Evolutionary conservation across 1,140 invertebrate genomes (phyloP), one percentile per base, ranked within the genome.

Genomic region (Acromyrmex charruanus): DNA sequence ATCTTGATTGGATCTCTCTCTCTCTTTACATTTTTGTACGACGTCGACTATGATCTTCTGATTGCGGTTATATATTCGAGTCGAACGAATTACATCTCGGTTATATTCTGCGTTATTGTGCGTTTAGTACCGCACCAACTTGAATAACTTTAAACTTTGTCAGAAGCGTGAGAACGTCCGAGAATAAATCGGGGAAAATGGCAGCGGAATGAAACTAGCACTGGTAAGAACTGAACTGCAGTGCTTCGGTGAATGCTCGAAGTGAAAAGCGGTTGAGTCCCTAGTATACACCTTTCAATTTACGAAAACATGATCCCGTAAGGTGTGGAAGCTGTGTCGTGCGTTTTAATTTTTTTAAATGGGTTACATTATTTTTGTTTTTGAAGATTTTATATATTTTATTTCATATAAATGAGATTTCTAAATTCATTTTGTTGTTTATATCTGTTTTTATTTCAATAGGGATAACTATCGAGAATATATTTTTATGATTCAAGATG

Each of bases 221-320:
- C 89, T 77, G 91, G 89, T 79, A 75, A 72, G 89, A 87, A 87
- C 89, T 25, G 90, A 84, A 88, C 89, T 89, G 90, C 88, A 72
- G 87, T 89, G 49, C 21, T 6, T 0, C 88, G 86, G 89, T 89
- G 92, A 94, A 86, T 91, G 92, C 87, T 59, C 81, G 89, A 91
- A 94, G 94, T 94, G 94, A 94, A 94, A 94, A 93, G 92, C 90
- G 89, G 89, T 88, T 86, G 86, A 53, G 82, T 87, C 90, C 86
- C 88, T 77, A 65, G 63, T 92, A 89, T 84, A 88, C 28, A 3
- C 90, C 92, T 94, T 93, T 94, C 93, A 90, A 91, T 92, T 86
- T 71, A 86, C 28, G 68, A 65, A 69, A 86, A 84, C 84, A 25
- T 74, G 85, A 85, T 77, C 44, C n/a, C 44, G 28, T 77, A 80